These are phyloP conservation scores for Bubo scandiacus DNA, from an alignment of 2,113 vertebrate genomes.

Conservation along the genomic window DNA sequence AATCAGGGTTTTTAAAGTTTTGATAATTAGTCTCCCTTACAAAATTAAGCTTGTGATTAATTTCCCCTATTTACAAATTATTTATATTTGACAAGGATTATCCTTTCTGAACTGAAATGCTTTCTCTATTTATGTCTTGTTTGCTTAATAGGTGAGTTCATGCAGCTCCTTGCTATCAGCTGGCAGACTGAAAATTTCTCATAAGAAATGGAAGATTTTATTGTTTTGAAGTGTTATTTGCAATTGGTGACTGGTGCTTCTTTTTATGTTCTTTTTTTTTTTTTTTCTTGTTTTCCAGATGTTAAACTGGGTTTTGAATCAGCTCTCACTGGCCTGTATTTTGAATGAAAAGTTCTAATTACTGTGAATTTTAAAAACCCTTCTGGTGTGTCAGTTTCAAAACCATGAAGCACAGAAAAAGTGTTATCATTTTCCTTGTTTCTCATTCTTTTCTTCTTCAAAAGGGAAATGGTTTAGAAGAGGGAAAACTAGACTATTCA, in stretches of 20 bases:
- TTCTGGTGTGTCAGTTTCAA: conserved; percentile 26
- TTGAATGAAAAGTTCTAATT: conserved; percentile 58
- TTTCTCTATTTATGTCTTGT: not conserved
- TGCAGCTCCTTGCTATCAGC: not conserved
- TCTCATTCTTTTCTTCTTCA: not conserved
- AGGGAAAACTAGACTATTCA: not conserved
- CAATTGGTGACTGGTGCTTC: not conserved
- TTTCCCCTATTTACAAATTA: not conserved
- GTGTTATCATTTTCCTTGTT: conserved; percentile 3
- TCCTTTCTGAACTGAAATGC: not conserved
- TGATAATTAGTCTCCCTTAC: not conserved
- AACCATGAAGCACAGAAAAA: not conserved
- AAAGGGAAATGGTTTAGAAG: not conserved
- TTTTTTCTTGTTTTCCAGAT: not conserved
- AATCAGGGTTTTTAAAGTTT: fast-evolving
- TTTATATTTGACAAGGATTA: not conserved
- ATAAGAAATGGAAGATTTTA: not conserved
- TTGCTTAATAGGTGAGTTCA: not conserved
- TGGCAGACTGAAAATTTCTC: not conserved
- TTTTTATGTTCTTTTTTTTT: not conserved
- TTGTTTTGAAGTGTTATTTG: not conserved
- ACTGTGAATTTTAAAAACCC: conserved; percentile 18
- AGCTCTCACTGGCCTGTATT: not conserved
- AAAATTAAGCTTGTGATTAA: not conserved
- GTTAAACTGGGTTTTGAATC: conserved; percentile 37